A percentile compares a stretch with the other conserved stretches of the same genome.
These are phyloP conservation scores for Pogonus chalceus DNA, from an alignment of 1,140 invertebrate species.

Conservation along the genomic window DNA sequence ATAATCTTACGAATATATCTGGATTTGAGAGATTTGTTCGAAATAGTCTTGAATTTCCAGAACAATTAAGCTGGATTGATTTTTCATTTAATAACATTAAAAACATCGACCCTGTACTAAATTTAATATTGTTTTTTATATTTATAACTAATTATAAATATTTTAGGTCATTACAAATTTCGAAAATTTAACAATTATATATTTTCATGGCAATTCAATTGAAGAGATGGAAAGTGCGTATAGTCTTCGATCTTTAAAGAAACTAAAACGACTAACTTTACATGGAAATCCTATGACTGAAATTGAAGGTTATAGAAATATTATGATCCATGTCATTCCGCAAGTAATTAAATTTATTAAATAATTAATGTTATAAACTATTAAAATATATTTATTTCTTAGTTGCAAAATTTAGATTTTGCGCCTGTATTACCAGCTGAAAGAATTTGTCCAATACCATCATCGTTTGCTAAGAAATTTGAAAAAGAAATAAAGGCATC, in stretches of 20 bases:
- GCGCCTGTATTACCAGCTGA: conserved; percentile 32
- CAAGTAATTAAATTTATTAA: conserved; percentile 27
- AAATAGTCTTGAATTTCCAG: conserved; percentile 33
- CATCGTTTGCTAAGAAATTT: no score
- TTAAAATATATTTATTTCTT: background rate
- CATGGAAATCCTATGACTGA: conserved; percentile 44
- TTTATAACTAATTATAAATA: background rate
- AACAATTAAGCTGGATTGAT: conserved; percentile 41
- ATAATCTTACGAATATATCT: conserved; percentile 34
- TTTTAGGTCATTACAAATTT: conserved; percentile 28
- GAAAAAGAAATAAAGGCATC: conserved; percentile 24
- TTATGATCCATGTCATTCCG: conserved; percentile 38
- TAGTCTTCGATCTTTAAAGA: conserved; percentile 34
- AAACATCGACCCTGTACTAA: conserved; percentile 36
- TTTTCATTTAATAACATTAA: conserved; percentile 42
- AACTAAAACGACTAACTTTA: conserved; percentile 39
- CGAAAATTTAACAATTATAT: conserved; percentile 31
- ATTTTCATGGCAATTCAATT: conserved; percentile 45
- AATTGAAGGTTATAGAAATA: conserved; percentile 35
- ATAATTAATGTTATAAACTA: background rate
- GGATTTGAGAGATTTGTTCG: conserved; percentile 33
- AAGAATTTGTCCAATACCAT: conserved; percentile 26
- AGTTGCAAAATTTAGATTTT: conserved; percentile 37
- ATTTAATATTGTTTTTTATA: background rate
- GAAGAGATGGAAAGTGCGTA: conserved; percentile 32